Conservation (phyloP, 2,797 vertebrate genomes). For the Rhincodon typus region DNA sequence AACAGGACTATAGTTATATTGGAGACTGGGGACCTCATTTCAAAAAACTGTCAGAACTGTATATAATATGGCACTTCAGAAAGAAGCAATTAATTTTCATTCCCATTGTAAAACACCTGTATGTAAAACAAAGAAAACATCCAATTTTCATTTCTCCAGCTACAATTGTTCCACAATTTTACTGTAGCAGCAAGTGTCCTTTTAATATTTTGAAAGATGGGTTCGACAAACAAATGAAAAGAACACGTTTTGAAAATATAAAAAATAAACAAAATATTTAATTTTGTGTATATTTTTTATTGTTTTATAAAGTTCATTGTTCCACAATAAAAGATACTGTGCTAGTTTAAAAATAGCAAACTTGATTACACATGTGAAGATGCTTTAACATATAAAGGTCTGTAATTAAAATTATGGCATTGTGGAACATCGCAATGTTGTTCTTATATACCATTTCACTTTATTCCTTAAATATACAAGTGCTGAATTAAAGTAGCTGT, state of each 20-base stretch:
- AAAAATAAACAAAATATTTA: slow-evolving; percentile 72
- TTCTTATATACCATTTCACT: not conserved
- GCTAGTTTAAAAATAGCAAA: slow-evolving; percentile 17
- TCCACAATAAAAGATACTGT: slow-evolving; percentile 67
- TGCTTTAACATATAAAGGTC: not conserved
- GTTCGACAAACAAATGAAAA: slow-evolving; percentile 63
- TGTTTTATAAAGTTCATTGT: slow-evolving; percentile 85
- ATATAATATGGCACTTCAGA: slow-evolving; percentile 78
- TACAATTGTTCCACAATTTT: slow-evolving; percentile 62
- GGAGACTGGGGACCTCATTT: slow-evolving; percentile 91
- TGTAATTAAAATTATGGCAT: not conserved
- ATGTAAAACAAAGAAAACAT: slow-evolving; percentile 52
- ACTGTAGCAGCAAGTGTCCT: slow-evolving; percentile 72
- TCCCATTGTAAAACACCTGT: slow-evolving; percentile 49
- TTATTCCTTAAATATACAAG: too few species aligned
- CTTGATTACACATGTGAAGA: not conserved
- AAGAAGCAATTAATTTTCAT: slow-evolving; percentile 72
- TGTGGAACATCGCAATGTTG: not conserved
- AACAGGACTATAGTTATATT: slow-evolving; percentile 88
- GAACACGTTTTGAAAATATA: slow-evolving; percentile 65
- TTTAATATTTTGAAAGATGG: slow-evolving; percentile 69
- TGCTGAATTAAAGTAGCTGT: not conserved
- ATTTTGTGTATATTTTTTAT: slow-evolving; percentile 96
- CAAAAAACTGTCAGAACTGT: slow-evolving; percentile 89
- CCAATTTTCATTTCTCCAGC: slow-evolving; percentile 53